A percentile compares a stretch with the other conserved stretches of the same genome.
Evolutionary conservation across 2,888 invertebrate genomes (phyloP).

Genomic region (Agrenia bidenticulata): DNA sequence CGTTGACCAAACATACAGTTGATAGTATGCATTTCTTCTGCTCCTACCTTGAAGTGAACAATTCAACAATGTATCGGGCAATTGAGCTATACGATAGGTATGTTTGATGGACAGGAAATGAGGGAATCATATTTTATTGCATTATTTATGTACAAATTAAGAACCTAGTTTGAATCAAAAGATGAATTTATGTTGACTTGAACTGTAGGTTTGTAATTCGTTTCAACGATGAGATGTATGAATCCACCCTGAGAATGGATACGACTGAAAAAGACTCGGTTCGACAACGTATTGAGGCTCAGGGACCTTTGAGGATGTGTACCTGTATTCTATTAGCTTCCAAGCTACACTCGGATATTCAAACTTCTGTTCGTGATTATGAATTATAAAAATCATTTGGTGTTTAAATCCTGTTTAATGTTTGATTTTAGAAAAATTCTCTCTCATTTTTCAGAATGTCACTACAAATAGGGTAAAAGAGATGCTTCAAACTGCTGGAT

Average conservation of each 20-base stretch:
- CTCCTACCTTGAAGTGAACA: too few species aligned
- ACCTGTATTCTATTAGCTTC: constrained; percentile 3
- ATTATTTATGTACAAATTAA: too few species aligned
- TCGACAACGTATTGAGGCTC: neutral
- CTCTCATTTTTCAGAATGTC: neutral
- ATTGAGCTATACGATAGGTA: too few species aligned
- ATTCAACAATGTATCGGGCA: too few species aligned
- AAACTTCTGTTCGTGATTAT: neutral
- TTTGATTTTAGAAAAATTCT: neutral
- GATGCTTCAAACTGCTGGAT: neutral
- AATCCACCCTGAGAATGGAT: neutral
- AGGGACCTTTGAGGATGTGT: neutral
- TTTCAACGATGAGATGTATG: neutral
- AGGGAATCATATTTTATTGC: too few species aligned
- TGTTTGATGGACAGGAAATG: too few species aligned
- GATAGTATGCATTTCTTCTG: too few species aligned
- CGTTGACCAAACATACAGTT: too few species aligned
- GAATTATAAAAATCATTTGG: neutral
- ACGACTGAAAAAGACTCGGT: neutral
- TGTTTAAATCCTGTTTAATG: neutral
- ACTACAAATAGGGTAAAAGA: neutral
- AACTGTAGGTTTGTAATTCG: constrained; percentile 1
- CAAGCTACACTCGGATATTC: constrained; percentile 2
- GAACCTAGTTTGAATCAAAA: too few species aligned
- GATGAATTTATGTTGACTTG: too few species aligned